Evolutionary conservation across 2,797 vertebrate genomes (phyloP).

Genomic region (Malacoraja senta): DNA sequence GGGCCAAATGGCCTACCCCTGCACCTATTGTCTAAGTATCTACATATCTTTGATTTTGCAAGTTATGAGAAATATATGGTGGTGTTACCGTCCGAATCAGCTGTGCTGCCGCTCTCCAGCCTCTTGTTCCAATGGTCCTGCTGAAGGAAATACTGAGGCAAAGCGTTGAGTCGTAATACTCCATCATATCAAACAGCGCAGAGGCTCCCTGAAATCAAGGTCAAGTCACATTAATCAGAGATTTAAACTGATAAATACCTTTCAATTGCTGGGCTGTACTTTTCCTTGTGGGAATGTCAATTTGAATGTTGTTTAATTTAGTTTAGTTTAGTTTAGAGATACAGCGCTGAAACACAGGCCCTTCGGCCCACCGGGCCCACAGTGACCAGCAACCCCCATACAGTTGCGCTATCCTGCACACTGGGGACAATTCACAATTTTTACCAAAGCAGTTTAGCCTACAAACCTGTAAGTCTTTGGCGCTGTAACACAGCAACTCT

Average conservation of each 20-base stretch:
- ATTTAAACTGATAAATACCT: neutral
- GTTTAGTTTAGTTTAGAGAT: too few relatives aligned
- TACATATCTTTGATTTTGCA: neutral
- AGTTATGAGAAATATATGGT: neutral
- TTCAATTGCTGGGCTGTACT: neutral
- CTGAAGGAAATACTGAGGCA: constrained; percentile 66
- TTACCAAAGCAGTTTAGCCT: too few relatives aligned
- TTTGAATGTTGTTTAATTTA: neutral
- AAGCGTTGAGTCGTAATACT: constrained; percentile 65
- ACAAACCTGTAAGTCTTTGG: too few relatives aligned
- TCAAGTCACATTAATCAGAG: neutral
- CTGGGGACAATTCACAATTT: too few relatives aligned
- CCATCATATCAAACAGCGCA: constrained; percentile 68
- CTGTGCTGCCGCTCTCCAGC: constrained; percentile 64
- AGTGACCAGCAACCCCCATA: neutral
- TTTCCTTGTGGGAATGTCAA: neutral
- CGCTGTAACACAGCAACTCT: too few relatives aligned
- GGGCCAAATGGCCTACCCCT: too few relatives aligned
- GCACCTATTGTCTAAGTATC: too few relatives aligned
- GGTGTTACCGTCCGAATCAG: constrained; percentile 62
- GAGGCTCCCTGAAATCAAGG: constrained; percentile 57
- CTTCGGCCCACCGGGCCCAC: neutral
- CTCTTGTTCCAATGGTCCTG: constrained; percentile 55
- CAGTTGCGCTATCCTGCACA: too few relatives aligned
- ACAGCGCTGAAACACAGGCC: too few relatives aligned